Percentiles rank a stretch among this genome's conserved stretches.
Conservation (phyloP, 2,888 invertebrate species). For the Agriopis aurantiaria region DNA sequence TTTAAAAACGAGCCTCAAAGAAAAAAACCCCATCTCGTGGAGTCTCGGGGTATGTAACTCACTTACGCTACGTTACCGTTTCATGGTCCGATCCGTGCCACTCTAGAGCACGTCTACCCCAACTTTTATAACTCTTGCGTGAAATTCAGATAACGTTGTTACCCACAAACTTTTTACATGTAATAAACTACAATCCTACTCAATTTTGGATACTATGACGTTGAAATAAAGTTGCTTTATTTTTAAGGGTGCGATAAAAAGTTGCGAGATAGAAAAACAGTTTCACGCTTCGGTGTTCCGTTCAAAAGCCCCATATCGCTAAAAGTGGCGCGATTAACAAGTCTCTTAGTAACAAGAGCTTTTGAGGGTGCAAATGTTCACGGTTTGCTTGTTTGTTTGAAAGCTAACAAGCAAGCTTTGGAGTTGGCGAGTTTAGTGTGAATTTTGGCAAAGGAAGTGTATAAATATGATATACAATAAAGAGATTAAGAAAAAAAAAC, state of each 20-base stretch:
- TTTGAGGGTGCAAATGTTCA: conserved; percentile 67
- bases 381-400: conserved; percentile 60
- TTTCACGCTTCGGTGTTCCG: conserved; percentile 70
- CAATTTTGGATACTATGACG: conserved; percentile 27
- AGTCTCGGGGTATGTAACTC: too few relatives aligned
- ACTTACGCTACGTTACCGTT: too few relatives aligned
- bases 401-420: conserved; percentile 53
- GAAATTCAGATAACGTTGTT: conserved; percentile 63
- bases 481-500: conserved; percentile 25
- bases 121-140: neutral
- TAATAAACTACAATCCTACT: neutral
- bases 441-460: conserved; percentile 56
- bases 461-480: conserved; percentile 16
- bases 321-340: conserved; percentile 72
- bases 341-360: conserved; percentile 56
- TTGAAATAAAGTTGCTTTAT: conserved; percentile 24
- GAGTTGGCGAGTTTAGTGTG: conserved; percentile 54
- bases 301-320: conserved; percentile 59
- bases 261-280: conserved; percentile 44
- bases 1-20: too few relatives aligned
- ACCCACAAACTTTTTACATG: conserved; percentile 43
- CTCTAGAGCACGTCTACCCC: too few relatives aligned
- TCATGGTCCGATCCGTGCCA: too few relatives aligned
- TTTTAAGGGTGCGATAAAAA: conserved; percentile 16
- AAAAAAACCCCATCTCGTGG: too few relatives aligned